Conservation (phyloP, 2,888 invertebrate species). For the Myathropa florea region DNA sequence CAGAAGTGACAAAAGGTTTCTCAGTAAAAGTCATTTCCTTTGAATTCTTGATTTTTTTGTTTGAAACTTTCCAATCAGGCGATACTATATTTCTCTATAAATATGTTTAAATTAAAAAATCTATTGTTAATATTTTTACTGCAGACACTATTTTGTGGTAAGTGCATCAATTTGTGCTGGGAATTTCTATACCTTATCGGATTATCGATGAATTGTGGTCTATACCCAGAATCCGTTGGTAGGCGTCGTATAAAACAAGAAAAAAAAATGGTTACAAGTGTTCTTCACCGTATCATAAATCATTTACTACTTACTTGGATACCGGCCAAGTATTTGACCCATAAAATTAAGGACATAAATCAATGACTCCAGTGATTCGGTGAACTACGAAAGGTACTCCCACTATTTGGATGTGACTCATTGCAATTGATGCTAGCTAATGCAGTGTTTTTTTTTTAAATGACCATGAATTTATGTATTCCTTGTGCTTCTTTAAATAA, state of each 20-base stretch:
- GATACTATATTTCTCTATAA: constrained; percentile 25
- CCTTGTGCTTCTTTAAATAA: neutral
- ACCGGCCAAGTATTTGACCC: constrained; percentile 47
- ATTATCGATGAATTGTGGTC: neutral
- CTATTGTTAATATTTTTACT: constrained; percentile 20
- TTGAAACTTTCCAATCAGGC: constrained; percentile 18
- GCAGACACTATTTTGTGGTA: constrained; percentile 43
- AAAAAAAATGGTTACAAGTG: constrained; percentile 43
- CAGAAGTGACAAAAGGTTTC: constrained; percentile 49
- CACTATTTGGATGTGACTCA: constrained; percentile 21
- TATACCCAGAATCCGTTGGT: constrained; percentile 1
- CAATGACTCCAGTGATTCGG: constrained; percentile 36
- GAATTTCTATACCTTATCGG: neutral
- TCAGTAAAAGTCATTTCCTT: constrained; percentile 39
- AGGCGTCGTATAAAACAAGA: constrained; percentile 45
- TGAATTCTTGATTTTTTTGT: constrained; percentile 58
- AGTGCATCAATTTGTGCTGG: constrained; percentile 19
- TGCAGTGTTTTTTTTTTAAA: constrained; percentile 13
- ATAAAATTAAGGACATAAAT: constrained; percentile 52
- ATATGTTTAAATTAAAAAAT: constrained; percentile 39
- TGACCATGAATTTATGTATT: constrained; percentile 19
- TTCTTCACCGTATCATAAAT: constrained; percentile 39
- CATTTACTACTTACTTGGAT: constrained; percentile 51
- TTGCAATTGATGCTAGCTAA: constrained; percentile 26
- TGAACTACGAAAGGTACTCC: neutral